A percentile compares a stretch with the other conserved stretches of the same genome.
phyloP scores from a whole-genome alignment of 2,113 vertebrate species.

The Mohoua ochrocephala region DNA sequence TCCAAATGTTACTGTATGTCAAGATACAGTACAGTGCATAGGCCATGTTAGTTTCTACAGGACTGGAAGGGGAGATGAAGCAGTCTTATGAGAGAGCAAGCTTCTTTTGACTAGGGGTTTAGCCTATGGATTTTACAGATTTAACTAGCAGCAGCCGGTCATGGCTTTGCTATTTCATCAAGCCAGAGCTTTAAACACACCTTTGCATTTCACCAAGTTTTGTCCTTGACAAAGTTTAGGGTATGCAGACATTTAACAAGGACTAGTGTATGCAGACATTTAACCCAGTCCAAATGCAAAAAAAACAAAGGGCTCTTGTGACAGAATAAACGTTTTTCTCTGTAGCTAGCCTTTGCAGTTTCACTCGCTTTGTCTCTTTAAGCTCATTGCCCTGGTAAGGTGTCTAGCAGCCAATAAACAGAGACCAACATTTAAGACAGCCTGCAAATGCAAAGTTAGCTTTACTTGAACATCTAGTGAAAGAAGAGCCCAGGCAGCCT shows the following conservation, averaged over 20 bases:
- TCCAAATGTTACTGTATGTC: not conserved
- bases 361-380: slow-evolving; percentile 31
- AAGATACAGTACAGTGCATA: not conserved
- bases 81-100: not conserved
- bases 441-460: slow-evolving; percentile 35
- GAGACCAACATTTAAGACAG: slow-evolving; percentile 59
- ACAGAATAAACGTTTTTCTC: slow-evolving; percentile 45
- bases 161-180: not conserved
- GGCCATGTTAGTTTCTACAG: not conserved
- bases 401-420: slow-evolving; percentile 27
- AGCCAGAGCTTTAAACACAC: slow-evolving; percentile 11
- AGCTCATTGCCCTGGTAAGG: slow-evolving; percentile 36
- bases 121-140: not conserved
- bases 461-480: slow-evolving; percentile 23
- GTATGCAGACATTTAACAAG: slow-evolving; percentile 4
- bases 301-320: slow-evolving; percentile 61
- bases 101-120: not conserved
- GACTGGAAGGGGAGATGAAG: not conserved
- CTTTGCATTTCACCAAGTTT: slow-evolving; percentile 15
- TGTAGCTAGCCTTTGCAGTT: slow-evolving; percentile 15
- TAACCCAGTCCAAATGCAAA: slow-evolving; percentile 16
- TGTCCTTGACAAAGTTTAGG: slow-evolving; percentile 35
- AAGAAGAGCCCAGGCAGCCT: slow-evolving; percentile 39
- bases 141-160: not conserved
- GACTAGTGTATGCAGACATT: not conserved